A percentile compares a stretch with the other conserved stretches of the same genome.
These are phyloP conservation scores for Sebastes taczanowskii DNA, from an alignment of 2,797 vertebrate genomes.

Conservation along the genomic window DNA sequence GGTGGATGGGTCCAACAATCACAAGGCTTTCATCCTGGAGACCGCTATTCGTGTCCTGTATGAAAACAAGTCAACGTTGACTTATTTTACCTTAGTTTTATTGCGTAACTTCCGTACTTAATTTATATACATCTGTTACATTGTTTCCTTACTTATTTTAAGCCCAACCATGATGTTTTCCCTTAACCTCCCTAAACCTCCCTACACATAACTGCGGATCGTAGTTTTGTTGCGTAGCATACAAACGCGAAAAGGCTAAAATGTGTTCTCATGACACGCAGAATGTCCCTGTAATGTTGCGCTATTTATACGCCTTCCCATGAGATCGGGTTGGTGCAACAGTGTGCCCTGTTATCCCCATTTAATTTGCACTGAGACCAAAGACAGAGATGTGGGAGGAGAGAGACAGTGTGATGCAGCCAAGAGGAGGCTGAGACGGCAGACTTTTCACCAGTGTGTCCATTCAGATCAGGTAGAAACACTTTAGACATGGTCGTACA, in stretches of 20 bases:
- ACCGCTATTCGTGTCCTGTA: rapidly evolving
- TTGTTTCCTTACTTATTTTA: too few relatives aligned
- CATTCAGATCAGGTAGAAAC: neutral
- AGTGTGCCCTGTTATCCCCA: neutral
- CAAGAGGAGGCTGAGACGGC: neutral
- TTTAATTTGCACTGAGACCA: neutral
- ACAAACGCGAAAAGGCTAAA: too few relatives aligned
- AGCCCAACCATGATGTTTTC: too few relatives aligned
- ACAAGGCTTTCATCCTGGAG: neutral
- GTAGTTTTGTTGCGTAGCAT: too few relatives aligned
- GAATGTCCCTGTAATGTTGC: too few relatives aligned
- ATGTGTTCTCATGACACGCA: too few relatives aligned
- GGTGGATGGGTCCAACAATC: neutral
- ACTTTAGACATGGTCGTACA: rapidly evolving
- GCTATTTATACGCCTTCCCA: too few relatives aligned
- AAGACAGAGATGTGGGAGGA: neutral
- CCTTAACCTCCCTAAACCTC: too few relatives aligned
- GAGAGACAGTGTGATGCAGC: neutral
- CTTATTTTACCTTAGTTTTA: neutral
- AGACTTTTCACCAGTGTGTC: neutral
- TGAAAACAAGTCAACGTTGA: neutral
- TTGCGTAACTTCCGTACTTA: neutral
- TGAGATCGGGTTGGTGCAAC: too few relatives aligned
- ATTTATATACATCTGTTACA: too few relatives aligned
- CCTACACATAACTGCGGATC: too few relatives aligned